Evolutionary conservation across 2,797 vertebrate genomes (phyloP), one percentile per base, ranked within the genome.

Genomic region (Prionace glauca): DNA sequence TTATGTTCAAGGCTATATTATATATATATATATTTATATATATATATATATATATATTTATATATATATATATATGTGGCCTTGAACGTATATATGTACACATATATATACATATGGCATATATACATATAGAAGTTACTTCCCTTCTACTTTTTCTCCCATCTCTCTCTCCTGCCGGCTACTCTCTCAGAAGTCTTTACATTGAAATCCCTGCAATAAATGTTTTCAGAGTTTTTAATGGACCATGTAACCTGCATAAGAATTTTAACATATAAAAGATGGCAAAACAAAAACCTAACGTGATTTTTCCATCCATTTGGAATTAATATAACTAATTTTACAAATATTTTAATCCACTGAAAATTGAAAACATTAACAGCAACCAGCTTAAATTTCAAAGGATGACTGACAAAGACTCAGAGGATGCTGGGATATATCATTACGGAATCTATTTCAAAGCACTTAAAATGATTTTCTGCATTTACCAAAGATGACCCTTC

Each of bases 261-360:
- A 90, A 90, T 90, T 60, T n/a, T 62, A 41, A 22, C n/a, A 41
- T 41, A 12, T 92, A 92, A 91, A 65, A 36, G 62, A 92, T 20
- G 36, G 36, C 18, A 18, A 84, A 84, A 36, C 62, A 36, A 41
- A 26, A 92, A 36, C 14, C 62, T 11, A 67, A 41, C n/a, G 11
- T 65, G 62, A n/a, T 67, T 92, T 92, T 92, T 41, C 36, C 16
- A 84, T 18, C 79, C 79, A 84, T 84, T 84, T 84, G 81, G 90
- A 92, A 92, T 92, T 36, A 92, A 36, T 26, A 41, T 22, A 69
- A 92, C 36, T 69, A 69, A 92, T 67, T 65, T 69, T 67, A 92
- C 65, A 41, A 41, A 69, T 92, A 41, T 92, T 69, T 65, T 36
- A 41, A 36, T 69, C 11, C n/a, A 69, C n/a, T 69, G 81, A 69